phyloP scores from a whole-genome alignment of 2,888 invertebrate species.

The Gymnoscelis rufifasciata region DNA sequence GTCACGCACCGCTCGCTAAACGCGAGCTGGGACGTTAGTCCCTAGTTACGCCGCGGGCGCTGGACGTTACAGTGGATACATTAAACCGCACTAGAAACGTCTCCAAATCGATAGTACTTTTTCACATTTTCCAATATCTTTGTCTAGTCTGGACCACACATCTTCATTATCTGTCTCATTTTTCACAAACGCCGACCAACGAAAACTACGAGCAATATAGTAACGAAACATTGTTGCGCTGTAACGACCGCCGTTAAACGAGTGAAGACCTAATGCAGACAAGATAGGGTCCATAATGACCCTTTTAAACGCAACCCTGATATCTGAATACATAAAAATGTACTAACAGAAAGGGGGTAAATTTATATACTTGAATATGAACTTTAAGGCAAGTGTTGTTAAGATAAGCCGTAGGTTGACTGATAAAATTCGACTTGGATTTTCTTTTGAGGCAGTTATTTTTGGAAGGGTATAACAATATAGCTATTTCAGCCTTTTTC shows the following conservation, averaged over 20 bases:
- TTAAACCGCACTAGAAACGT: too few species aligned
- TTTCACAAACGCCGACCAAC: conserved; percentile 1
- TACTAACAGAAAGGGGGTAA: conserved; percentile 28
- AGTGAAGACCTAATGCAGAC: conserved; percentile 37
- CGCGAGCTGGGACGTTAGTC: too few species aligned
- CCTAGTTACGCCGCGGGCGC: too few species aligned
- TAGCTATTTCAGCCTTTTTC: conserved; percentile 7
- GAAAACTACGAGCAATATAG: conserved; percentile 7
- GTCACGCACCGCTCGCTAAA: too few species aligned
- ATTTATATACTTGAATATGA: conserved; percentile 30
- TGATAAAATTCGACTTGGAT: conserved; percentile 20
- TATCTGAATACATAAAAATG: conserved; percentile 36
- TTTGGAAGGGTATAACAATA: conserved; percentile 8
- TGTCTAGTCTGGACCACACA: not conserved
- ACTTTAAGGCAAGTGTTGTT: conserved; percentile 26
- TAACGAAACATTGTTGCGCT: conserved; percentile 13
- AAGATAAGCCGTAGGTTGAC: conserved; percentile 25
- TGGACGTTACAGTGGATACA: too few species aligned
- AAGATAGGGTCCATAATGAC: conserved; percentile 43
- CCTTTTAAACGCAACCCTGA: conserved; percentile 46
- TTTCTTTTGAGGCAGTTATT: conserved; percentile 13
- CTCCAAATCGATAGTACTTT: not conserved
- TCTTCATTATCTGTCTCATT: not conserved
- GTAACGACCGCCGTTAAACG: conserved; percentile 26
- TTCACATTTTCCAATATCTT: not conserved